Evolutionary conservation across 2,888 invertebrate species (phyloP).

Genomic region (Bembecia ichneumoniformis): DNA sequence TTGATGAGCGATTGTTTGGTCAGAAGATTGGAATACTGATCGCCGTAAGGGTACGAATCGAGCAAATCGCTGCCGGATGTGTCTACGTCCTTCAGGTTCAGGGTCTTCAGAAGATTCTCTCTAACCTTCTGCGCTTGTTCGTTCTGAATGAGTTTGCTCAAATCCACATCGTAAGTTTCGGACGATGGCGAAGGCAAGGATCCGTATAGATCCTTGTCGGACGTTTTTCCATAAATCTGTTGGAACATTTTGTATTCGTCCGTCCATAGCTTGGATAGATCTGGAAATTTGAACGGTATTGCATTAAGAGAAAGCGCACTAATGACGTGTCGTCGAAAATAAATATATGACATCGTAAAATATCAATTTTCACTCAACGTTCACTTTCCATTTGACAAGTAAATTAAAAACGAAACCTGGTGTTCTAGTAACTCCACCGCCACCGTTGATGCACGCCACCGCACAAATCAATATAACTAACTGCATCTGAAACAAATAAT

Average conservation of each 20-base stretch:
- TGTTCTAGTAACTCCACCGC: slow-evolving; percentile 44
- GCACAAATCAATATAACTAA: slow-evolving; percentile 20
- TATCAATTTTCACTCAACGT: not conserved
- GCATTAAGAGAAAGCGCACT: not conserved
- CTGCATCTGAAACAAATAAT: slow-evolving; percentile 29
- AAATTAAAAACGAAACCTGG: slow-evolving; percentile 21
- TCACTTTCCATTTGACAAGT: not conserved
- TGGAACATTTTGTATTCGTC: slow-evolving; percentile 58
- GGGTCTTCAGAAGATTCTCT: slow-evolving; percentile 6
- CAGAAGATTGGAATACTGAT: slow-evolving; percentile 29
- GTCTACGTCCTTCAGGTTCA: slow-evolving; percentile 18
- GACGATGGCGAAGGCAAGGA: slow-evolving; percentile 35
- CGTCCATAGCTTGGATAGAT: slow-evolving; percentile 52
- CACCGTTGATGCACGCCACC: slow-evolving; percentile 23
- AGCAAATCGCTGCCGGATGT: slow-evolving; percentile 7
- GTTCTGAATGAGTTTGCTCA: slow-evolving; percentile 13
- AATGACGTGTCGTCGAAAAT: not conserved
- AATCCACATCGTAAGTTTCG: slow-evolving; percentile 17
- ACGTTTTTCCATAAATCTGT: slow-evolving; percentile 56
- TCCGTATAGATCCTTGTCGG: slow-evolving; percentile 53
- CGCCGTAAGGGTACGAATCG: slow-evolving; percentile 25
- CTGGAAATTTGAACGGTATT: slow-evolving; percentile 25
- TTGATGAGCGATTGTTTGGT: slow-evolving; percentile 16
- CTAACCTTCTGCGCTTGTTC: slow-evolving; percentile 20
- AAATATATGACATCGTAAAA: not conserved